Base-by-base conservation (phyloP, 1,140 invertebrate genomes). In the Leptinotarsa undecemlineata region DNA sequence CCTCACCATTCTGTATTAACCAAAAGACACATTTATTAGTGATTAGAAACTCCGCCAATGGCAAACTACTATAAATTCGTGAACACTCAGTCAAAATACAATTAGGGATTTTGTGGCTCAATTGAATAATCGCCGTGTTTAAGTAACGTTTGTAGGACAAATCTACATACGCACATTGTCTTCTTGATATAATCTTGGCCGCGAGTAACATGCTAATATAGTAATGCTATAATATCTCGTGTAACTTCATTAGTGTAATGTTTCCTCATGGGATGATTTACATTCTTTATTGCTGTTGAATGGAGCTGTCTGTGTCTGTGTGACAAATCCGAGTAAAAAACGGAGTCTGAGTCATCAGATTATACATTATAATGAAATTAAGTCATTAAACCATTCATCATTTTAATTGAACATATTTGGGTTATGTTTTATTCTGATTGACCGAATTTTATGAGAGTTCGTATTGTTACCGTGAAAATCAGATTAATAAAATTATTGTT, bases 111-210 rank as follows among this genome's bases (percentile, higher is more conserved):
- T 67, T 6, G 26, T 67, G 21, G 26, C 64, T 67, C 26, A 67
- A 67, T 67, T 67, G 64, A 67, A 67, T 67, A 67, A 67, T 67
- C 17, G 64, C 64, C 64, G 23, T 23, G n/a, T 33, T 63, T 67
- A 67, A 67, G 64, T 67, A 67, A 67, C 64, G n/a, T 67, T 67
- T 67, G 21, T 67, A 67, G 64, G 64, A 67, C 64, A 67, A 19
- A 67, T 67, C 23, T 67, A 67, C 19, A 67, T 23, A 67, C 64
- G 64, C 64, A 67, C 42, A 67, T 33, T 67, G 64, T 42, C 64
- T 33, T 67, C 64, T 67, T 67, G 42, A 67, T 26, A 67, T 26
- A 67, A 67, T 67, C 64, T 67, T 67, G 64, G 64, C 64, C 15
- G 19, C 64, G n/a, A 42, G 42, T 67, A 67, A 17, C 51, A 57